Evolutionary conservation across 2,113 vertebrate genomes (phyloP), one percentile per base, ranked within the genome.

Genomic region (Myiopsitta monachus): DNA sequence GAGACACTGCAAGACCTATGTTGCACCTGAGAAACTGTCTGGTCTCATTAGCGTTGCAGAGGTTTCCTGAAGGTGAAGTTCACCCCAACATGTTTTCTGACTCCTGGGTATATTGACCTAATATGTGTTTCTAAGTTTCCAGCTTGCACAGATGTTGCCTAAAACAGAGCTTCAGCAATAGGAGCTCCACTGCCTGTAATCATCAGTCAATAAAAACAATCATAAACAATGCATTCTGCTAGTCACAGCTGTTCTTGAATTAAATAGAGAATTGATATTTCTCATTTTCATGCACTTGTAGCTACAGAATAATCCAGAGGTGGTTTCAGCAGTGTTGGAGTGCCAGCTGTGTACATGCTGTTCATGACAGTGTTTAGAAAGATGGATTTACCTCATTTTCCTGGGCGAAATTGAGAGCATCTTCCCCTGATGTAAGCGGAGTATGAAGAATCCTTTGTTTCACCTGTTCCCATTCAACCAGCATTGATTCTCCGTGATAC

Each of bases 381-480:
- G 68, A 61, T 38, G 61, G 33, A 85, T 57, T 80, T 97, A 99
- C 99, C 99, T 99, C 99, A 38, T 97, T 98, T 95, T 99, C 99
- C 92, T 99, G 99, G 90, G 98, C 99, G 94, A 99, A 99, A 97
- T 99, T 99, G 30, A 99, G 98, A 14, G 99, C 99, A 51, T 99
- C 99, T 94, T 99, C 99, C 90, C 99, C 99, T 9, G 99, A 99
- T 6, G 99, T 99, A 73, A 99, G 99, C 6, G 99, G 96, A 0
- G 99, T 99, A 96, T 99, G 99, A 73, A 99, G 98, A 81, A 99
- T 99, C 88, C 99, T 98, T 98, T 99, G 99, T 92, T 99, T 99
- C 93, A 99, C 99, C 97, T 99, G 99, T 95, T 99, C 99, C 99
- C 99, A 99, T 93, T 99, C 99, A 22, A 99, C 99, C 98, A 99